Base-by-base conservation (phyloP, 2,888 invertebrate genomes). In the Nomada ruficornis region DNA sequence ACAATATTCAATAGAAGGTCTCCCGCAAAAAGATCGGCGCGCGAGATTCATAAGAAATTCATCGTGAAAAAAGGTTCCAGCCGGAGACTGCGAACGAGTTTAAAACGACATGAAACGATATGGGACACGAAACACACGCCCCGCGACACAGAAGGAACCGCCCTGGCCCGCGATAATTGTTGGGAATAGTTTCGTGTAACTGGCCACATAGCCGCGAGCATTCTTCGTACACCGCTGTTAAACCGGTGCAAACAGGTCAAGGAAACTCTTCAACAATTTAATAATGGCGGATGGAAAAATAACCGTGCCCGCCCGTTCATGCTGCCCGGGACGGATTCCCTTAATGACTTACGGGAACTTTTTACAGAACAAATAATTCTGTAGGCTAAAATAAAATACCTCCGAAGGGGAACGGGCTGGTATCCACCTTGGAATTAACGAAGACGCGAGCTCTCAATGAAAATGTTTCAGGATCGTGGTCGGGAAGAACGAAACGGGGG, bases 141-240 rank as follows among this genome's bases (percentile, higher is more conserved):
- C 20, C 50, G 9, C 52, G 18, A 68, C n/a, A 59, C 42, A 44
- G 42, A 42, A 75, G 52, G 9, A 75, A 60, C 75, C 59, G 44
- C 62, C 50, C 15, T 7, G 15, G 20, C 5, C 3, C 0, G 23
- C 50, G 68, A 60, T 68, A 75, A 75, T 68, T 68, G 60, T 54
- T n/a, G 60, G 44, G 68, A 75, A 68, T 68, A 75, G 75, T 75
- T 68, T 54, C 75, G 18, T 52, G 60, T 57, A 26, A 59, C 59
- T 52, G 20, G 20, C 15, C 60, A 18, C 68, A 68, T 26, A 29
- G 20, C 65, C 42, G 20, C 52, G 52, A 68, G 52, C 52, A 52
- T 68, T 36, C 59, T 36, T 74, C 67, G 36, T 54, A 13, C 11
- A 13, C 11, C 2, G 5, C 75, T 68, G 75, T 62, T 75, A 60